Percentiles rank a stretch among this genome's conserved stretches.
phyloP scores from a whole-genome alignment of 2,113 vertebrate species.

The Noturus placidus region DNA sequence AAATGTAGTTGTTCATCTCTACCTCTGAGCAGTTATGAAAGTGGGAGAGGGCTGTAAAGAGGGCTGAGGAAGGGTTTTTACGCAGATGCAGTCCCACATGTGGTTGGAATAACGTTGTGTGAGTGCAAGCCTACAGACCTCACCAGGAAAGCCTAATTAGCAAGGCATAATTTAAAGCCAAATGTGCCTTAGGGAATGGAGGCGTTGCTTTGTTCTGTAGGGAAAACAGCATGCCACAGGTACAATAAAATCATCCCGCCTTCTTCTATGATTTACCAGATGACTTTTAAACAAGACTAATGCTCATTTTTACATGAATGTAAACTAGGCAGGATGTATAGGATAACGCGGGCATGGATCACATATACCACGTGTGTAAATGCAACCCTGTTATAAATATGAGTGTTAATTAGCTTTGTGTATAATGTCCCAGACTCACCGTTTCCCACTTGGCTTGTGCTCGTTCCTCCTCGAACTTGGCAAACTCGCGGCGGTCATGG shows the following conservation, averaged over 20 bases:
- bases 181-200: conserved; percentile 60
- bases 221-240: conserved; percentile 64
- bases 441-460: conserved; percentile 93
- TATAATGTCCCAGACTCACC: conserved; percentile 70
- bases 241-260: conserved; percentile 59
- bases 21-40: neutral
- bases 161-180: conserved; percentile 64
- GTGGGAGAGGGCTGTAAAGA: neutral
- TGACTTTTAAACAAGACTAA: conserved; percentile 21
- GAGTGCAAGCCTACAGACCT: conserved; percentile 55
- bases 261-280: conserved; percentile 42
- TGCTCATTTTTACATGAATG: neutral
- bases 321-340: neutral
- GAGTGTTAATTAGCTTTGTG: neutral
- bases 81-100: conserved; percentile 29
- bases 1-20: neutral
- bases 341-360: neutral
- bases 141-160: conserved; percentile 67
- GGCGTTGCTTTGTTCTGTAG: conserved; percentile 65
- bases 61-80: neutral
- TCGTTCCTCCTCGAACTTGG: conserved; percentile 93
- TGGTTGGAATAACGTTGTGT: conserved; percentile 28
- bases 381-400: neutral
- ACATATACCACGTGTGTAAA: neutral
- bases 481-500: conserved; percentile 92